A percentile compares a stretch with the other conserved stretches of the same genome.
Conservation (phyloP, 2,113 vertebrate species). For the Amphiprion percula region DNA sequence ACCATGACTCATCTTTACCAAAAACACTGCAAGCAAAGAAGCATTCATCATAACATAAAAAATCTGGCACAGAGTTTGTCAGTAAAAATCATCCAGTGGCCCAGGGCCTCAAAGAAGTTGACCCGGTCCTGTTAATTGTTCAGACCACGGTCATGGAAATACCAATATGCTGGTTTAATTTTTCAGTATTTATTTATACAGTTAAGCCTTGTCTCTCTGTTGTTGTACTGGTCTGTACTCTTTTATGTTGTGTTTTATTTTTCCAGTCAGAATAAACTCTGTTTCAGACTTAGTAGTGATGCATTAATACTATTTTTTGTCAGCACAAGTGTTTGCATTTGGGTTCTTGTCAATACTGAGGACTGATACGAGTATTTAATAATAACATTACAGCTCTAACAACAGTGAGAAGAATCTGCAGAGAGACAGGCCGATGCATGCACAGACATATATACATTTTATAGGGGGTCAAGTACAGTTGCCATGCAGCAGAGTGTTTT, state of each 20-base stretch:
- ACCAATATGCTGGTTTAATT: background rate
- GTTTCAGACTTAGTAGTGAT: background rate
- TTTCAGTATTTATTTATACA: conserved; percentile 16
- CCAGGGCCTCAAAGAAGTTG: background rate
- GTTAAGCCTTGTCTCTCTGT: conserved; percentile 18
- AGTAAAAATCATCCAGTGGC: conserved; percentile 12
- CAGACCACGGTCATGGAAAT: conserved; percentile 5
- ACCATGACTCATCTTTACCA: conserved; percentile 24
- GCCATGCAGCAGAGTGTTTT: too few relatives aligned
- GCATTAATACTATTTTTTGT: too few relatives aligned
- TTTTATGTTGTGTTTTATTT: conserved; percentile 17
- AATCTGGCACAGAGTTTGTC: conserved; percentile 11
- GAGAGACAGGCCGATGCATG: too few relatives aligned
- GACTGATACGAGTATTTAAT: too few relatives aligned
- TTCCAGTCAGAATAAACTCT: conserved; percentile 9
- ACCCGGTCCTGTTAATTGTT: conserved; percentile 20
- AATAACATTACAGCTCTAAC: too few relatives aligned
- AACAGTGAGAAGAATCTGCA: too few relatives aligned
- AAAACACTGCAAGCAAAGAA: conserved; percentile 24
- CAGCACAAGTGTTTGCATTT: too few relatives aligned
- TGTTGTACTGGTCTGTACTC: background rate
- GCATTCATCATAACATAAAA: conserved; percentile 26
- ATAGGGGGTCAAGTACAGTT: too few relatives aligned
- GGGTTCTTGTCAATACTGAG: too few relatives aligned
- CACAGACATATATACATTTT: too few relatives aligned